Conservation (phyloP, 1,140 invertebrate genomes). For the Tetramorium simillimum region DNA sequence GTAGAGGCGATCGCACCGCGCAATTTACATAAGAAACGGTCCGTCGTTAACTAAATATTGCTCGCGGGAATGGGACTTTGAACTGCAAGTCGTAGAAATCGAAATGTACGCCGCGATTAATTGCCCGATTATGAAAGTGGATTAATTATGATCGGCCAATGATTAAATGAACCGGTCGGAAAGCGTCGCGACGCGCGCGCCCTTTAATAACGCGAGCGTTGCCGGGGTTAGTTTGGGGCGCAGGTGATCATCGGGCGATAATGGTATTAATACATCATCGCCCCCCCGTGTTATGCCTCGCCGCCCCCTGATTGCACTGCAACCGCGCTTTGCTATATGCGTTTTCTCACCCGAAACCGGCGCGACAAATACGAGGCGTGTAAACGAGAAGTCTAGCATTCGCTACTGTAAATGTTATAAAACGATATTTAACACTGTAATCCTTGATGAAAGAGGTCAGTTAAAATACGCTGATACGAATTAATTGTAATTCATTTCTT, state of each 20-base stretch:
- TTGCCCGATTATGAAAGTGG: not conserved
- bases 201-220: slow-evolving; percentile 69
- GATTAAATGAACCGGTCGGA: slow-evolving; percentile 63
- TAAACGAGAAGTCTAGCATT: not conserved
- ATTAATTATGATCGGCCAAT: slow-evolving; percentile 15
- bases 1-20: not conserved
- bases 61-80: not conserved
- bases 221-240: slow-evolving; percentile 63
- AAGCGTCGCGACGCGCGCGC: slow-evolving; percentile 50
- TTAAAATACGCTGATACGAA: not conserved
- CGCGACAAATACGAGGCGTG: slow-evolving; percentile 63
- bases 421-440: not conserved
- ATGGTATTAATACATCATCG: slow-evolving; percentile 81
- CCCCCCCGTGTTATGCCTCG: slow-evolving; percentile 64
- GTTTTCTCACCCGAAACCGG: slow-evolving; percentile 69
- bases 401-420: not conserved
- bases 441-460: not conserved
- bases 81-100: not conserved
- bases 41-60: not conserved
- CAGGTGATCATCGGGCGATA: slow-evolving; percentile 78
- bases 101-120: not conserved
- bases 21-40: not conserved
- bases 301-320: slow-evolving; percentile 75
- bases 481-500: not conserved
- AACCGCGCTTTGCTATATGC: slow-evolving; percentile 66